Evolutionary conservation across 2,113 vertebrate species (phyloP).

Genomic region (Struthidea cinerea): DNA sequence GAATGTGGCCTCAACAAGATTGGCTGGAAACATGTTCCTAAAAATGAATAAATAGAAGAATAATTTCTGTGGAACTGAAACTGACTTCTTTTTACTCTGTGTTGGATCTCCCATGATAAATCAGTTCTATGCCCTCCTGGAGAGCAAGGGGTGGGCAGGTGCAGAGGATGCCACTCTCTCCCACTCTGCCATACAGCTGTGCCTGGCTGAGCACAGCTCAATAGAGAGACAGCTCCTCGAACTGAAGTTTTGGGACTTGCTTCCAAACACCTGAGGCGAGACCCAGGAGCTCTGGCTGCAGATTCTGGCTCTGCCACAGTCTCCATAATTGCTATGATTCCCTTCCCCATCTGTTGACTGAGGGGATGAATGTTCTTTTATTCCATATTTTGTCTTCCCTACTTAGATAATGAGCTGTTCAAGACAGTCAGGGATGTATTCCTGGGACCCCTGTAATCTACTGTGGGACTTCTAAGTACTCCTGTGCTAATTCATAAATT

Average conservation of each 20-base stretch:
- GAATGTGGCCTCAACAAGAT: slow-evolving; percentile 95
- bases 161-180: background rate
- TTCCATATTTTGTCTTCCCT: background rate
- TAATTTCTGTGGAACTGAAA: background rate
- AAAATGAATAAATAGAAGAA: slow-evolving; percentile 55
- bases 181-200: background rate
- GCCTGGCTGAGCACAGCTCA: background rate
- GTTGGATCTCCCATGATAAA: background rate
- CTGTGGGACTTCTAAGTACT: background rate
- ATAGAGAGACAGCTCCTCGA: background rate
- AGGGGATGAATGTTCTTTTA: background rate
- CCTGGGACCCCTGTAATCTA: background rate
- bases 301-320: background rate
- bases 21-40: slow-evolving; percentile 99
- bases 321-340: background rate
- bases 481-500: background rate
- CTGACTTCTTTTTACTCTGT: background rate
- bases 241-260: background rate
- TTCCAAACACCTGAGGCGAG: background rate
- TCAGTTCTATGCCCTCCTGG: background rate
- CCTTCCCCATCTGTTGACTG: background rate
- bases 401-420: background rate
- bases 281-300: background rate
- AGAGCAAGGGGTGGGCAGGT: background rate
- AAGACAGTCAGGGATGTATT: background rate